phyloP scores from a whole-genome alignment of 37 sponge, comb jelly and placozoan species.

The Mnemiopsis leidyi region DNA sequence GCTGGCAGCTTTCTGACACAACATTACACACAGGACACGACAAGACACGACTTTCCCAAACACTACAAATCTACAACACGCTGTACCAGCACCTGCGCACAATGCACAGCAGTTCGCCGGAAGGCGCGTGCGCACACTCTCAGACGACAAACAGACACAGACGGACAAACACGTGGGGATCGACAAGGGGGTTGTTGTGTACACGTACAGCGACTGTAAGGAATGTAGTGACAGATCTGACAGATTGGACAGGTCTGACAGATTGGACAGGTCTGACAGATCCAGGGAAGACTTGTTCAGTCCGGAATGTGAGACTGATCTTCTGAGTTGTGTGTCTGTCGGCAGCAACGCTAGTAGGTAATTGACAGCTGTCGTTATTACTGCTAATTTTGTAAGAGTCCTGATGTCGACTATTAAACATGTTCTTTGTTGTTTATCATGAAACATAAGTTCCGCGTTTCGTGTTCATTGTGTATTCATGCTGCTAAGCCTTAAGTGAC shows the following conservation, averaged over 20 bases:
- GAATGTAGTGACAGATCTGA: not conserved
- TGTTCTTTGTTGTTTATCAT: no score
- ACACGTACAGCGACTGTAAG: not conserved
- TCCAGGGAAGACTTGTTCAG: not conserved
- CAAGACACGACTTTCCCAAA: not conserved
- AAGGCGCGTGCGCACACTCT: not conserved
- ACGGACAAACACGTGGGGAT: not conserved
- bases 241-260: not conserved
- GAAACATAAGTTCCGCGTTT: no score
- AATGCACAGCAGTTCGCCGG: not conserved
- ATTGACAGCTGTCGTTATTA: no score
- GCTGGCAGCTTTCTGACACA: no score
- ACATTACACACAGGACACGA: not conserved
- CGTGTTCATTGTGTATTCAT: no score
- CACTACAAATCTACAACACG: no score
- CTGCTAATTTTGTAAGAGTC: no score
- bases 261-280: not conserved
- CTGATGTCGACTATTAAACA: no score
- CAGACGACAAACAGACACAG: conserved; percentile 27
- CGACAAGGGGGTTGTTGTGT: not conserved
- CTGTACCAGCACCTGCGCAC: not conserved
- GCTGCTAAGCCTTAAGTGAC: no score
- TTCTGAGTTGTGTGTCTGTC: not conserved
- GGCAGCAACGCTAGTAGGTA: not conserved
- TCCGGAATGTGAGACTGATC: not conserved